Evolutionary conservation across 2,113 vertebrate species (phyloP).

Genomic region (Pipa parva): DNA sequence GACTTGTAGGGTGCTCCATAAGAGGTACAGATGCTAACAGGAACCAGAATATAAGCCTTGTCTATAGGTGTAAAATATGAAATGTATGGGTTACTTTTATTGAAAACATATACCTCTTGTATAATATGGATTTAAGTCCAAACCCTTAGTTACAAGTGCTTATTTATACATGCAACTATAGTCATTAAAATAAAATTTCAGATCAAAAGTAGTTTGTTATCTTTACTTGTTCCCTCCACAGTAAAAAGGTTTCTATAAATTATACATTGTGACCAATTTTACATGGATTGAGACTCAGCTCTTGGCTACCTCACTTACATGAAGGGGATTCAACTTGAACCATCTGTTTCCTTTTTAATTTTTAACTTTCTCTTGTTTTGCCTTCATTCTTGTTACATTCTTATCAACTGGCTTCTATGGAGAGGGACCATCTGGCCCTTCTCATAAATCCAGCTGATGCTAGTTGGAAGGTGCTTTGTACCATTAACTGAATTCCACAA

Average conservation of each 20-base stretch:
- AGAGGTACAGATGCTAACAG: no score
- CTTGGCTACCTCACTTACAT: conserved; percentile 18
- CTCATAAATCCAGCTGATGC: conserved; percentile 20
- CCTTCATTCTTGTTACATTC: conserved; percentile 22
- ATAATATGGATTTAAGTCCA: no score
- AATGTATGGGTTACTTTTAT: neutral
- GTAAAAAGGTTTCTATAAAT: neutral
- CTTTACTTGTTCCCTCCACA: neutral
- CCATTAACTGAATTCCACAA: no score
- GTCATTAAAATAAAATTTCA: no score
- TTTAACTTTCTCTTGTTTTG: conserved; percentile 33
- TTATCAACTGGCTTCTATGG: conserved; percentile 16
- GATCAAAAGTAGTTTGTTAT: no score
- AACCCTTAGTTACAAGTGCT: no score
- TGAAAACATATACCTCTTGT: neutral
- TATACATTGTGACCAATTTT: conserved; percentile 6
- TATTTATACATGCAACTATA: no score
- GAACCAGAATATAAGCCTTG: no score
- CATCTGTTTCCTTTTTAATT: conserved; percentile 41
- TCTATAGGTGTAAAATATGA: no score
- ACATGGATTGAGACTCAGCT: conserved; percentile 15
- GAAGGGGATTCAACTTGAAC: conserved; percentile 26
- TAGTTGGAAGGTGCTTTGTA: neutral
- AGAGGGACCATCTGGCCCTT: conserved; percentile 30
- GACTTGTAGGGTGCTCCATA: no score